Evolutionary conservation across 2,888 invertebrate genomes (phyloP), one percentile per base, ranked within the genome.

Genomic region (Hydrotaea cyrtoneurina): DNA sequence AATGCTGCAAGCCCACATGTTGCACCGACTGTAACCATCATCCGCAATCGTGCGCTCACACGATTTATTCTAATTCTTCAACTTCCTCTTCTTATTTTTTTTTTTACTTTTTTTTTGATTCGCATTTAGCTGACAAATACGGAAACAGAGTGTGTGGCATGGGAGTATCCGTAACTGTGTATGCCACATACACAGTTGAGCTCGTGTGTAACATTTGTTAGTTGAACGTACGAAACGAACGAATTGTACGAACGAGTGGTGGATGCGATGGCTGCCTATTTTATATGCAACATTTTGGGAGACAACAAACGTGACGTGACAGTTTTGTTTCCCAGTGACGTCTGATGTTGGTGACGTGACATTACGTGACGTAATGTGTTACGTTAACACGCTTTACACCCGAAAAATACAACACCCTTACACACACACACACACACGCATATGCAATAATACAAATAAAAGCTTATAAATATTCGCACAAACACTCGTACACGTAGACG

Each of bases 341-440:
- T 87, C 82, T 87, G 80, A 87, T 87, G 86, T 80, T 80, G 87
- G 87, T 89, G 90, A 88, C 90, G 88, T 90, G 89, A 89, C 88
- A 87, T 87, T 89, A 90, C 89, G 90, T 89, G 88, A 88, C 86
- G 86, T 87, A 87, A 84, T 87, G 85, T 86, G 80, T 79, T 85
- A 86, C 85, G 85, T 86, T 83, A 85, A 82, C 78, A 82, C 74
- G 71, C 82, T 84, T 78, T 36, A 76, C 55, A 39, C 21, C 23
- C 53, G 43, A 43, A n/a, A 43, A 21, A 19, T 39, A 74, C 64
- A 17, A 36, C 17, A 69, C 69, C n/a, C n/a, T n/a, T n/a, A 21
- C 57, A 23, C 23, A 57, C 23, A 57, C 57, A 66, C 43, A 66
- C 15, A 15, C 23, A 15, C 26, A 59, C 15, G 26, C 2, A 26